phyloP scores from a whole-genome alignment of 2,797 vertebrate genomes.

The Thalassophryne amazonica region DNA sequence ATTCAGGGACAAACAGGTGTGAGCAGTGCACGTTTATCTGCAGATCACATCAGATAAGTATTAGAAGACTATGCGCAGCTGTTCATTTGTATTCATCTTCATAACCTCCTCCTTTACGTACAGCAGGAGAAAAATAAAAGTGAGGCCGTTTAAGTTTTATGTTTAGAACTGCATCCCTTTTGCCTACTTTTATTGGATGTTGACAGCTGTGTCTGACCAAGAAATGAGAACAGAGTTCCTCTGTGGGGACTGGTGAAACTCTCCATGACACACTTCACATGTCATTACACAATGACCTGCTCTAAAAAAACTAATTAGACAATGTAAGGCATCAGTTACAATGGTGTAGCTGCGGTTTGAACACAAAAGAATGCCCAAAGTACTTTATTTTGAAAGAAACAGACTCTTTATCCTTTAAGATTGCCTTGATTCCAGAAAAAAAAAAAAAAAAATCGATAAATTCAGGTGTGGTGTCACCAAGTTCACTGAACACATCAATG shows the following conservation, averaged over 20 bases:
- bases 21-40: conserved; percentile 31
- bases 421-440: no score
- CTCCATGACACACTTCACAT: conserved; percentile 17
- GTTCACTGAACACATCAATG: no score
- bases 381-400: no score
- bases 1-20: no score
- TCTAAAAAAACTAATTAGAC: conserved; percentile 3
- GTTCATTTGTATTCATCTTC: conserved; percentile 42
- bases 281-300: conserved; percentile 21
- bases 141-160: conserved; percentile 42
- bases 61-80: conserved; percentile 57
- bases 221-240: conserved; percentile 23
- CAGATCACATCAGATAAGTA: conserved; percentile 48
- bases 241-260: conserved; percentile 12
- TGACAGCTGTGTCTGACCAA: conserved; percentile 37
- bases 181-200: conserved; percentile 24
- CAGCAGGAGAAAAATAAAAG: conserved; percentile 48
- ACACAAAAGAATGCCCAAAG: conserved; percentile 25
- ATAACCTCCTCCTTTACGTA: conserved; percentile 18
- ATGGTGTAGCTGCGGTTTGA: conserved; percentile 15
- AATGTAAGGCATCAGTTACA: not conserved
- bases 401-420: no score
- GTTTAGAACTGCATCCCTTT: not conserved
- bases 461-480: no score
- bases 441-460: no score